phyloP scores from a whole-genome alignment of 2,797 vertebrate genomes.

The Bradypodion ventrale region DNA sequence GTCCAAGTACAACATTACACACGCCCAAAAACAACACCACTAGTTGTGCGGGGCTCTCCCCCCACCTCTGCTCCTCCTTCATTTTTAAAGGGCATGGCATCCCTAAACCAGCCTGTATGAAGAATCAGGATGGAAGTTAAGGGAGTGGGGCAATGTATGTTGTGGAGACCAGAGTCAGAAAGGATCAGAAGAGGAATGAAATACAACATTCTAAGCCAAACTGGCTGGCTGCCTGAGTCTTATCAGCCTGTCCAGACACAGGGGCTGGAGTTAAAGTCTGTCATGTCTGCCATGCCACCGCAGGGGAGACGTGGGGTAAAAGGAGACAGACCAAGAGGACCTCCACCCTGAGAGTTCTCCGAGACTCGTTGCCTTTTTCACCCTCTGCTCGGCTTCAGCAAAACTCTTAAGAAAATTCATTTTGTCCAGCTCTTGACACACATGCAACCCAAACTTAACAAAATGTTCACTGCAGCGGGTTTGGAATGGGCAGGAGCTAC shows the following conservation, averaged over 20 bases:
- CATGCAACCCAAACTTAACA: too few species aligned
- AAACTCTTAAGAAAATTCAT: not conserved
- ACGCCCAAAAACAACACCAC: constrained; percentile 56
- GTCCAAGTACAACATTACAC: constrained; percentile 59
- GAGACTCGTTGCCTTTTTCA: not conserved
- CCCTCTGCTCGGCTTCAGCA: not conserved
- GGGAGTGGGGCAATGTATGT: not conserved
- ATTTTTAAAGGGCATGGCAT: constrained; percentile 60
- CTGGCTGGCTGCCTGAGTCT: constrained; percentile 14
- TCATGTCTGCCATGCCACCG: not conserved
- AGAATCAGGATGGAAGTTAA: not conserved
- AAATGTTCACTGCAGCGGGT: too few species aligned
- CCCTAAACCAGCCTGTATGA: constrained; percentile 29
- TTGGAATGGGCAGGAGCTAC: too few species aligned
- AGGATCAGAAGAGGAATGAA: not conserved
- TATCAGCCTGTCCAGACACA: constrained; percentile 22
- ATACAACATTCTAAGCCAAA: constrained; percentile 20
- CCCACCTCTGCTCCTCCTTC: constrained; percentile 8
- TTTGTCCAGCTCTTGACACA: not conserved
- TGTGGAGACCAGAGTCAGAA: not conserved
- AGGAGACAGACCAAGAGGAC: not conserved
- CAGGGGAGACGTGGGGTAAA: not conserved
- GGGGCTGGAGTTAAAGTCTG: not conserved
- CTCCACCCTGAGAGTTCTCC: not conserved
- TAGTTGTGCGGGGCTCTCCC: constrained; percentile 21